Percentiles rank a stretch among this genome's conserved stretches.
Conservation (phyloP, 2,113 vertebrate species). For the Nesospiza acunhae region DNA sequence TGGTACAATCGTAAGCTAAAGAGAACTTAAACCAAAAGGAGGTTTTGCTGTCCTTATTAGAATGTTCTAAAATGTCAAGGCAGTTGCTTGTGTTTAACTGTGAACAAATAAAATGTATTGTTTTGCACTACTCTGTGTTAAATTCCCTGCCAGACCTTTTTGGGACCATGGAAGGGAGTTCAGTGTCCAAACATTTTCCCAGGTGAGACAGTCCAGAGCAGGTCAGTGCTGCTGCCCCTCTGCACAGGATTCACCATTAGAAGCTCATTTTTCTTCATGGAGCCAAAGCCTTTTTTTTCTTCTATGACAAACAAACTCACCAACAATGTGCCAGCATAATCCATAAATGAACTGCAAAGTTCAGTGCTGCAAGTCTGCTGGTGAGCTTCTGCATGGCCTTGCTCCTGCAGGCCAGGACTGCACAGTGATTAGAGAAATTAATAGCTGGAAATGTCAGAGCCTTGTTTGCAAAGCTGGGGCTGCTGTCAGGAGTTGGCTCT, state of each 20-base stretch:
- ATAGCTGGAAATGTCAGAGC: not conserved
- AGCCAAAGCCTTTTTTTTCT: not conserved
- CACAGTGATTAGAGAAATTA: not conserved
- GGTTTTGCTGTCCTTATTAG: constrained; percentile 80
- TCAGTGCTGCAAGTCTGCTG: not conserved
- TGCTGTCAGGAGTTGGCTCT: not conserved
- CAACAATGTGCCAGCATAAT: not conserved
- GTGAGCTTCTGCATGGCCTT: not conserved
- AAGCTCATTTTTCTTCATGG: not conserved
- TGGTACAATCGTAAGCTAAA: constrained; percentile 89
- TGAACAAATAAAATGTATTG: constrained; percentile 97
- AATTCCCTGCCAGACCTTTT: not conserved
- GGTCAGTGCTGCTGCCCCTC: not conserved
- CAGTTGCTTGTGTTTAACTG: constrained; percentile 99
- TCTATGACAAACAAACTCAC: not conserved
- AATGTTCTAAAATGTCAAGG: constrained; percentile 85
- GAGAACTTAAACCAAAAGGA: constrained; percentile 72
- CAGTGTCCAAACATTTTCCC: not conserved
- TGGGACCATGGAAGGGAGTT: not conserved
- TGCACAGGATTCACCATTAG: not conserved
- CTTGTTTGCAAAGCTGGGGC: not conserved
- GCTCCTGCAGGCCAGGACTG: not conserved
- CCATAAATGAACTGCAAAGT: not conserved
- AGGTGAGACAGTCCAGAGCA: not conserved
- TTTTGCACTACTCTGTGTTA: constrained; percentile 89